phyloP scores from a whole-genome alignment of 2,797 vertebrate genomes.

The Potorous gilbertii region DNA sequence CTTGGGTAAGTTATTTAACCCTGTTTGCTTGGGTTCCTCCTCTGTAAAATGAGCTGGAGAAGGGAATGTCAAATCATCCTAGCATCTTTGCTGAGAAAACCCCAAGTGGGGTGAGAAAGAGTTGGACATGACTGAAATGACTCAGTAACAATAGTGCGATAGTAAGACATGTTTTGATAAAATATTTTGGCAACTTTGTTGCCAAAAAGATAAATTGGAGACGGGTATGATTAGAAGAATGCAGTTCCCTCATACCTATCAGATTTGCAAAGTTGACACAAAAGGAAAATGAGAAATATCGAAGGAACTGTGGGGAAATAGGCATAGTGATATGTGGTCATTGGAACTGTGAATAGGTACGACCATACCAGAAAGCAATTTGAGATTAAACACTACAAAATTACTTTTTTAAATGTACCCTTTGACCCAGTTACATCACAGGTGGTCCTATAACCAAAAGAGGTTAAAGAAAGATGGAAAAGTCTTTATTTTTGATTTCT shows the following conservation, averaged over 20 bases:
- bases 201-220: background rate
- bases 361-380: background rate
- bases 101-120: background rate
- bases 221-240: background rate
- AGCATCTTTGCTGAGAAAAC: background rate
- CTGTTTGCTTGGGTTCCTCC: too few species aligned
- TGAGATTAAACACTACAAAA: background rate
- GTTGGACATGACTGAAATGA: background rate
- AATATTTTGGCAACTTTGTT: background rate
- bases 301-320: background rate
- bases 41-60: background rate
- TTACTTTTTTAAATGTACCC: background rate
- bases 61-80: background rate
- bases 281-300: background rate
- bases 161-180: background rate
- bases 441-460: background rate
- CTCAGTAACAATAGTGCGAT: background rate
- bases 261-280: background rate
- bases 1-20: background rate
- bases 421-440: background rate
- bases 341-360: background rate
- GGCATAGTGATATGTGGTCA: too few species aligned
- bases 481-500: too few species aligned
- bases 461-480: too few species aligned
- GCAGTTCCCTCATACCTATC: background rate